These are phyloP conservation scores for Encarsia formosa DNA, from an alignment of 2,888 invertebrate species.

Conservation along the genomic window DNA sequence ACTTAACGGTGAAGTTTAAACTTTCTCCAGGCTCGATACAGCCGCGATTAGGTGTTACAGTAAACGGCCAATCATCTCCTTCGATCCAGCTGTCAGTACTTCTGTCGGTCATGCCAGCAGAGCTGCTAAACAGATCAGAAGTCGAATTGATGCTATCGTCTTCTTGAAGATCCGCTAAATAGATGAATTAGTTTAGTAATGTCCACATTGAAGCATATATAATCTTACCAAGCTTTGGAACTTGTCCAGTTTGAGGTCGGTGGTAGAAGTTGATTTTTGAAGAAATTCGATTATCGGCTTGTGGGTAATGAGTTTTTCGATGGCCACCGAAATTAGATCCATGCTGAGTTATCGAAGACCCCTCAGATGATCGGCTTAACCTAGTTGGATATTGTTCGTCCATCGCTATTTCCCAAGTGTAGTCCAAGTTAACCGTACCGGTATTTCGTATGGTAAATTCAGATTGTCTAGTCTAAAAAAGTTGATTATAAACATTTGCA, in stretches of 20 bases:
- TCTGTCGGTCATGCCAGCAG: conserved; percentile 34
- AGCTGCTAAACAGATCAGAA: conserved; percentile 38
- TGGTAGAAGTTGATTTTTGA: too few relatives aligned
- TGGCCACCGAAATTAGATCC: too few relatives aligned
- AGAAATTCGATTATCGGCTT: too few relatives aligned
- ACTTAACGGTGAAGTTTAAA: conserved; percentile 53
- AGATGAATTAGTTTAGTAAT: too few relatives aligned
- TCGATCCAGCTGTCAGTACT: conserved; percentile 38
- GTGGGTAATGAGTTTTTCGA: too few relatives aligned
- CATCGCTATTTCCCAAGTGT: conserved; percentile 37
- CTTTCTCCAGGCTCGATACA: conserved; percentile 52
- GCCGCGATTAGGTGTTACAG: conserved; percentile 53
- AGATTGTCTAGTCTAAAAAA: conserved; percentile 32
- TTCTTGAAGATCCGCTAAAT: too few relatives aligned
- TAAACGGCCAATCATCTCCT: conserved; percentile 52
- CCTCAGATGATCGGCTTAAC: too few relatives aligned
- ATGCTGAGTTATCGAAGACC: too few relatives aligned
- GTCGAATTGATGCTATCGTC: background rate
- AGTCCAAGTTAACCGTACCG: conserved; percentile 34
- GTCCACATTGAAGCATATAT: too few relatives aligned
- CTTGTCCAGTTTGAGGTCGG: too few relatives aligned
- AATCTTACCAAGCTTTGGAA: too few relatives aligned
- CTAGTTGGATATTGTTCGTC: conserved; percentile 38
- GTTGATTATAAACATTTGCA: background rate
- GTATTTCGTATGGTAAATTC: conserved; percentile 36